These are phyloP conservation scores for Polypedilum vanderplanki DNA, from an alignment of 1,140 invertebrate species.

Conservation along the genomic window DNA sequence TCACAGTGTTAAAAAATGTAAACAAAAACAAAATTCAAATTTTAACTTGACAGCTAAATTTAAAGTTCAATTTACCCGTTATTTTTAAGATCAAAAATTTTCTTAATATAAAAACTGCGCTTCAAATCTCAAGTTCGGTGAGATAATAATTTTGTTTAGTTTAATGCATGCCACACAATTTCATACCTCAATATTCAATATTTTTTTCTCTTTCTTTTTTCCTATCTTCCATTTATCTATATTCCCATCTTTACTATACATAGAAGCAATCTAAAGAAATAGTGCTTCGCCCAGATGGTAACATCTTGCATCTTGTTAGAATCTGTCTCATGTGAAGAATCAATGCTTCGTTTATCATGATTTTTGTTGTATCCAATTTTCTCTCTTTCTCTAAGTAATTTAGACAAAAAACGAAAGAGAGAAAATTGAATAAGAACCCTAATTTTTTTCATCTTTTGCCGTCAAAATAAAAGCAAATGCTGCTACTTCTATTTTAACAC, in stretches of 20 bases:
- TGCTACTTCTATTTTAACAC: background rate
- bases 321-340: constrained; percentile 11
- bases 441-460: constrained; percentile 28
- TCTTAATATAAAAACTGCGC: no score
- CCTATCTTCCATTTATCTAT: no score
- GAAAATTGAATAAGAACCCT: constrained; percentile 25
- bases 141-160: no score
- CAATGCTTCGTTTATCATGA: constrained; percentile 13
- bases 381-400: background rate
- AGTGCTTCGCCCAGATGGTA: background rate
- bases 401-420: background rate
- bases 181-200: background rate
- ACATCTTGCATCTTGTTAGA: constrained; percentile 17
- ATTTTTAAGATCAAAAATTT: no score
- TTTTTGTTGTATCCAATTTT: constrained; percentile 1
- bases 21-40: no score
- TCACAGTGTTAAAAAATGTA: no score
- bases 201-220: background rate
- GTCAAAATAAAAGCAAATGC: background rate
- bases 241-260: no score
- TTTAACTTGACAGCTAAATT: no score
- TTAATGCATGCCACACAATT: background rate
- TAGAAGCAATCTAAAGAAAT: no score
- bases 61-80: no score
- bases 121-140: no score